Conservation (phyloP, 2,113 vertebrate species). For the Astur gentilis region DNA sequence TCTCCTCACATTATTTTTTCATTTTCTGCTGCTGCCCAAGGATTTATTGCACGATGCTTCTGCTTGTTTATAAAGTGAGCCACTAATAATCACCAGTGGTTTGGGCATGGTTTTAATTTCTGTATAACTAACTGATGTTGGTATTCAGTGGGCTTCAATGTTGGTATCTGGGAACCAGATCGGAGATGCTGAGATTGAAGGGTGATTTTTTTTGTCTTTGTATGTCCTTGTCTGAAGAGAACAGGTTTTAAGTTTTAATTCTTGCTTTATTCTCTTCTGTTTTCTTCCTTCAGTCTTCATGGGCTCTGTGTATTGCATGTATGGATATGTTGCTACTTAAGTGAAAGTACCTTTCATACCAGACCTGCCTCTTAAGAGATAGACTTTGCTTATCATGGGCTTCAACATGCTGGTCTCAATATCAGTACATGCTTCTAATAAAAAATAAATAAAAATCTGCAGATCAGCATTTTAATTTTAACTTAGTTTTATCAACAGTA, state of each 20-base stretch:
- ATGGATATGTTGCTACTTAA: neutral
- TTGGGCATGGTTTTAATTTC: constrained; percentile 42
- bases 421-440: constrained; percentile 54
- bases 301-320: constrained; percentile 47
- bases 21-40: constrained; percentile 37
- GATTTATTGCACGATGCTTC: constrained; percentile 37
- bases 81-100: constrained; percentile 1
- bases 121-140: constrained; percentile 11
- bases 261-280: neutral
- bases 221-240: neutral
- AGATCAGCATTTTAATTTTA: neutral
- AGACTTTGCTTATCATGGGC: neutral
- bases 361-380: constrained; percentile 60
- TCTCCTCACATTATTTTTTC: neutral
- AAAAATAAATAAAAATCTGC: neutral
- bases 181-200: neutral
- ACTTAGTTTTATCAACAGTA: neutral
- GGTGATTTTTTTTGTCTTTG: constrained; percentile 41
- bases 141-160: neutral
- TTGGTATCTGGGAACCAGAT: constrained; percentile 27
- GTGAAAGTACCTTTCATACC: constrained; percentile 35
- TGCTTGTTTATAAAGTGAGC: constrained; percentile 46
- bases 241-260: neutral
- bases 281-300: neutral
- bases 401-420: constrained; percentile 53